A percentile compares a stretch with the other conserved stretches of the same genome.
phyloP scores from a whole-genome alignment of 1,140 invertebrate genomes.

The Ips typographus region DNA sequence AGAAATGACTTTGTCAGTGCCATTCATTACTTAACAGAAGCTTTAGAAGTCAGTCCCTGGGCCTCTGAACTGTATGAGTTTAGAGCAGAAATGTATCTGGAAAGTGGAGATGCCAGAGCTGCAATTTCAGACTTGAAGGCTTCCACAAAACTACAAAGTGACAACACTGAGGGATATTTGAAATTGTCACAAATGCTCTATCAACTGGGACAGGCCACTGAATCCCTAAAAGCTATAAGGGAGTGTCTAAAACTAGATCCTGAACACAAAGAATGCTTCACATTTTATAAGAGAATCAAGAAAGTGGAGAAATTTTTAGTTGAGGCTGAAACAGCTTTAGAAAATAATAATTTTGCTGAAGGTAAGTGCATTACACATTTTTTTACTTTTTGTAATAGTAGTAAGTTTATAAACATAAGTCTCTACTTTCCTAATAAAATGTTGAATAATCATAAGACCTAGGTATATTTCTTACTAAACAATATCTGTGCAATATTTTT shows the following conservation, averaged over 20 bases:
- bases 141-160: slow-evolving; percentile 85
- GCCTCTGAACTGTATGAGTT: slow-evolving; percentile 79
- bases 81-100: slow-evolving; percentile 82
- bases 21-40: slow-evolving; percentile 66
- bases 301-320: slow-evolving; percentile 88
- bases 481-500: too few species aligned
- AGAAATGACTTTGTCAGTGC: slow-evolving; percentile 70
- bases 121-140: slow-evolving; percentile 90
- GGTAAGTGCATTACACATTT: slow-evolving; percentile 57
- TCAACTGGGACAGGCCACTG: slow-evolving; percentile 86
- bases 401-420: too few species aligned
- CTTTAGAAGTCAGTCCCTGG: slow-evolving; percentile 92
- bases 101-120: slow-evolving; percentile 74
- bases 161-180: slow-evolving; percentile 88
- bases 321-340: slow-evolving; percentile 69
- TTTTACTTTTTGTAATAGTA: not conserved
- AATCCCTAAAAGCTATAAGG: slow-evolving; percentile 88
- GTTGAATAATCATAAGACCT: not conserved
- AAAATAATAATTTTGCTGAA: slow-evolving; percentile 68
- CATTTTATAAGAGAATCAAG: slow-evolving; percentile 96
- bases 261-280: slow-evolving; percentile 94
- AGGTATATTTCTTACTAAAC: too few species aligned
- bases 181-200: slow-evolving; percentile 86
- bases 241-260: slow-evolving; percentile 98
- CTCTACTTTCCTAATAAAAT: not conserved